Percentiles rank a stretch among this genome's conserved stretches.
phyloP scores from a whole-genome alignment of 2,113 vertebrate genomes.

The Ceratotherium simum region DNA sequence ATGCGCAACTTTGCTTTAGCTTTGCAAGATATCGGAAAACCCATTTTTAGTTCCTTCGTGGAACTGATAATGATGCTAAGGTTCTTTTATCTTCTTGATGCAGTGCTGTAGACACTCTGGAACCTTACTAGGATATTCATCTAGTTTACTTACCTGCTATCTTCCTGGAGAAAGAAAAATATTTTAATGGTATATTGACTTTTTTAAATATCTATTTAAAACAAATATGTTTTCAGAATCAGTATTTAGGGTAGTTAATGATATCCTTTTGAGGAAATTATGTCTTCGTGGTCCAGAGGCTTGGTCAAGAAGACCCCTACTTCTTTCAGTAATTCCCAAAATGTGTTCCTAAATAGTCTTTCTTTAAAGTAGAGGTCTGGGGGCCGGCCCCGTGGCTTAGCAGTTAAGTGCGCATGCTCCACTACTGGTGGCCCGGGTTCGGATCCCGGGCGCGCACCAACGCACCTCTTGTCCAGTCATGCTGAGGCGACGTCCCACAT shows the following conservation, averaged over 20 bases:
- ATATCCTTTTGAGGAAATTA: slow-evolving; percentile 38
- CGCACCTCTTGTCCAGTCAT: no score
- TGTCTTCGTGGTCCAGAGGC: background rate
- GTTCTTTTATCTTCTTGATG: background rate
- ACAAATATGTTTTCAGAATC: slow-evolving; percentile 41
- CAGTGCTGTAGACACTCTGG: background rate
- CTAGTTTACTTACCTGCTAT: slow-evolving; percentile 38
- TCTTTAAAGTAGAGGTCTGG: slow-evolving; percentile 37
- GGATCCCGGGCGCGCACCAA: no score
- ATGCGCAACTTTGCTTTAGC: background rate
- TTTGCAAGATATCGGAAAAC: background rate
- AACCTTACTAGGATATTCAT: background rate
- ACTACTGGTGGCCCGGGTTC: no score
- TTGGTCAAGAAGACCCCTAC: background rate
- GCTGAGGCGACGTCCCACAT: no score
- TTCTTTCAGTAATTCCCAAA: slow-evolving; percentile 20
- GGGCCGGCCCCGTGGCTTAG: no score
- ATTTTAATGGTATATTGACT: slow-evolving; percentile 8
- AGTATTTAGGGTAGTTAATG: slow-evolving; percentile 5
- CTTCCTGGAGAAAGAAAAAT: slow-evolving; percentile 42
- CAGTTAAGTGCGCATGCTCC: no score
- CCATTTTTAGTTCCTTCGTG: background rate
- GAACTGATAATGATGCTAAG: background rate
- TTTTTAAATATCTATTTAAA: slow-evolving; percentile 32
- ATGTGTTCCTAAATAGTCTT: background rate